These are phyloP conservation scores for Coluber constrictor DNA, from an alignment of 2,797 vertebrate genomes.

Conservation along the genomic window DNA sequence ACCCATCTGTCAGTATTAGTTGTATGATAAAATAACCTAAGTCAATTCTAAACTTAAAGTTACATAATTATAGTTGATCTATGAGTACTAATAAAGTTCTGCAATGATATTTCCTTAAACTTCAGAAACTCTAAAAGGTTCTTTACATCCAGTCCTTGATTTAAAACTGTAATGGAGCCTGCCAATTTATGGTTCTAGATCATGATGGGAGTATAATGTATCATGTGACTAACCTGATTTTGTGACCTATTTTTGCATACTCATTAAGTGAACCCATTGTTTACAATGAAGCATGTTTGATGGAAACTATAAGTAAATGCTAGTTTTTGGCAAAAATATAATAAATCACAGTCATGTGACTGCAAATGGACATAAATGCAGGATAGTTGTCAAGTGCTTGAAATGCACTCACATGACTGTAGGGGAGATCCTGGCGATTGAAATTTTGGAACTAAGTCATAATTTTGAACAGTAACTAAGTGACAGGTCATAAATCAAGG, in stretches of 20 bases:
- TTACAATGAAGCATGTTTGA: not conserved
- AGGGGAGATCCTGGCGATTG: too few relatives aligned
- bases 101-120: not conserved
- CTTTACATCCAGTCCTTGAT: not conserved
- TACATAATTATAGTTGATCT: not conserved
- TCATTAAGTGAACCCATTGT: not conserved
- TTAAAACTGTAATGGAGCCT: not conserved
- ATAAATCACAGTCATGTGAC: not conserved
- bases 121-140: not conserved
- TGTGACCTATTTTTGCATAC: not conserved
- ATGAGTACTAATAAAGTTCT: not conserved
- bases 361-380: too few relatives aligned
- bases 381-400: not conserved
- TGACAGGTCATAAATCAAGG: too few relatives aligned
- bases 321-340: not conserved
- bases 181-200: not conserved
- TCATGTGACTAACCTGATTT: not conserved
- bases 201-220: not conserved
- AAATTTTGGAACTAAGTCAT: too few relatives aligned
- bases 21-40: not conserved
- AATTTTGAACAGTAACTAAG: too few relatives aligned
- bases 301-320: not conserved
- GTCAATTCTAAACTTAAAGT: not conserved
- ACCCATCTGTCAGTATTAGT: too few relatives aligned
- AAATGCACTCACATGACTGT: not conserved